Conservation (phyloP, 2,113 vertebrate genomes). For the Protomyctophum bolini region DNA sequence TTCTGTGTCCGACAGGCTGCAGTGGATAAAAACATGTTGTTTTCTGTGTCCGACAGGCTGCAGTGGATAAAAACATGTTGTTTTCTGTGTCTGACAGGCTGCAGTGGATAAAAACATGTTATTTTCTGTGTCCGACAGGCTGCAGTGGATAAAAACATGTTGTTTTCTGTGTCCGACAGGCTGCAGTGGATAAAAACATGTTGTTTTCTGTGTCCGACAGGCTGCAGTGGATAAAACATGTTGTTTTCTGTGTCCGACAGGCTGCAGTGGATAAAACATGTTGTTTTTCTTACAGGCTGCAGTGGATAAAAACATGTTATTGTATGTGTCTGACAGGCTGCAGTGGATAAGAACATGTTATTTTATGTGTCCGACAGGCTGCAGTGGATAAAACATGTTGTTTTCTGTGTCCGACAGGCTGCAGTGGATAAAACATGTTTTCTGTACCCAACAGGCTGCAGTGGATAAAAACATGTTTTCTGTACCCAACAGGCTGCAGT, state of each 20-base stretch:
- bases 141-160: slow-evolving; percentile 87
- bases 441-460: slow-evolving; percentile 86
- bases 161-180: no score
- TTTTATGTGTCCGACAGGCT: no score
- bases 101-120: slow-evolving; percentile 88
- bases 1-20: no score
- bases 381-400: slow-evolving; percentile 88
- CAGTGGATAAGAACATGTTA: slow-evolving; percentile 87
- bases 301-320: slow-evolving; percentile 86
- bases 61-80: slow-evolving; percentile 87
- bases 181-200: slow-evolving; percentile 86
- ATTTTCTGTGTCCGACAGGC: no score
- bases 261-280: slow-evolving; percentile 86
- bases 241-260: no score
- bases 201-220: no score
- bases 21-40: slow-evolving; percentile 86
- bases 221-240: slow-evolving; percentile 86
- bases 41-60: no score
- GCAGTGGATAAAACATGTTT: slow-evolving; percentile 88
- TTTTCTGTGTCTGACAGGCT: no score
- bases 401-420: no score
- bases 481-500: slow-evolving; percentile 87
- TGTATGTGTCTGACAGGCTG: no score
- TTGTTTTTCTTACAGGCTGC: no score
- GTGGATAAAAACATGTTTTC: slow-evolving; percentile 87